A percentile compares a stretch with the other conserved stretches of the same genome.
Evolutionary conservation across 2,113 vertebrate species (phyloP).

Genomic region (Athene noctua): DNA sequence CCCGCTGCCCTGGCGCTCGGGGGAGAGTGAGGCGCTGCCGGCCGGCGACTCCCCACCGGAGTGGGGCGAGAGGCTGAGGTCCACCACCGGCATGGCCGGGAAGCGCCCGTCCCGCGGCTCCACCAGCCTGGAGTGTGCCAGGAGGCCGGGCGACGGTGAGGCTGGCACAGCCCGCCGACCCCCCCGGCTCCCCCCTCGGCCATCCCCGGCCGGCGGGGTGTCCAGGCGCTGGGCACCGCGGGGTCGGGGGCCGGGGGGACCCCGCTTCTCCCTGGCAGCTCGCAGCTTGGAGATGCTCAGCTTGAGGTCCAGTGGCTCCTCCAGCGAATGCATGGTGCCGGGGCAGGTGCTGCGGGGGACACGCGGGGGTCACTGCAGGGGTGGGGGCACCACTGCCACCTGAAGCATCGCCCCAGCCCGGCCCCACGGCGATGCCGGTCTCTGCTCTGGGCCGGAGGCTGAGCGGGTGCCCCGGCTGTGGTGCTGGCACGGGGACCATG

Average conservation of each 20-base stretch:
- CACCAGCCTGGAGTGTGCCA: conserved; percentile 72
- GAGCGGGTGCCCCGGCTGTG: fast-evolving
- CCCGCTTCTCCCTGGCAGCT: conserved; percentile 74
- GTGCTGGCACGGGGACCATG: background rate
- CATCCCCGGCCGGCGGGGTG: conserved; percentile 79
- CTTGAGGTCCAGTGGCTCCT: conserved; percentile 96
- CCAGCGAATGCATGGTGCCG: conserved; percentile 89
- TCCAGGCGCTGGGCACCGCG: conserved; percentile 71
- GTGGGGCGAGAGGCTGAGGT: conserved; percentile 88
- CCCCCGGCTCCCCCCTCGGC: conserved; percentile 70
- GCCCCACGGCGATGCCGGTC: background rate
- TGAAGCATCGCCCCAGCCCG: background rate
- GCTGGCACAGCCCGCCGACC: background rate
- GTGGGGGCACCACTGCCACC: background rate
- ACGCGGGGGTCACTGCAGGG: background rate
- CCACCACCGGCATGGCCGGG: conserved; percentile 79
- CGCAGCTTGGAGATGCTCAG: conserved; percentile 85
- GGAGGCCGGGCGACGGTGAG: conserved; percentile 51
- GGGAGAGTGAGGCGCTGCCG: conserved; percentile 80
- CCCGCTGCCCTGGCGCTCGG: conserved; percentile 82
- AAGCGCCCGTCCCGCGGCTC: conserved; percentile 81
- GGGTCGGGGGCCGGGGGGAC: conserved; percentile 44
- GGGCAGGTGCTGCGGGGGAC: background rate
- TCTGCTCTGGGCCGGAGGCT: background rate
- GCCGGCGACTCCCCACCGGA: conserved; percentile 74